Conservation (phyloP, 2,888 invertebrate genomes). For the Pristionchus fissidentatus region DNA sequence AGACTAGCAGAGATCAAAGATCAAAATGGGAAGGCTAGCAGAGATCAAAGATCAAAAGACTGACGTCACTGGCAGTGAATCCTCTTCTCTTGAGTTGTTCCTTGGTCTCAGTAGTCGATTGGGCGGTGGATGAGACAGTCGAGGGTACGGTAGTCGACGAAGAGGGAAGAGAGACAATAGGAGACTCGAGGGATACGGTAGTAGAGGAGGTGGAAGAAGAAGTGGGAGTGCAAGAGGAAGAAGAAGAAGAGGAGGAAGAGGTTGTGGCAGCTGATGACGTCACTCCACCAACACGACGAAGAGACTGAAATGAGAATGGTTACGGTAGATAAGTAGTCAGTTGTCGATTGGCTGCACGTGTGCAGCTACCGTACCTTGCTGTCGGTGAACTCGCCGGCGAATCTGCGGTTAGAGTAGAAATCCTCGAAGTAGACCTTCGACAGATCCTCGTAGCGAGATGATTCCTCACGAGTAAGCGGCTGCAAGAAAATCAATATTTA, state of each 20-base stretch:
- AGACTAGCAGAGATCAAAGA: neutral
- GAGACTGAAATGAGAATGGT: neutral
- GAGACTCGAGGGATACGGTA: neutral
- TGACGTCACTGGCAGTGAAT: constrained; percentile 26
- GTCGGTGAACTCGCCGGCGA: constrained; percentile 27
- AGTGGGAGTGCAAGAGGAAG: neutral
- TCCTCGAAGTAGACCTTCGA: constrained; percentile 68
- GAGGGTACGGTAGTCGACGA: neutral
- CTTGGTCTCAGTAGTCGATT: neutral
- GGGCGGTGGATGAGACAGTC: neutral
- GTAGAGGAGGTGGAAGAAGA: neutral
- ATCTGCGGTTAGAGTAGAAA: constrained; percentile 58
- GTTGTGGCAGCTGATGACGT: neutral
- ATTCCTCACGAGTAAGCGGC: constrained; percentile 65
- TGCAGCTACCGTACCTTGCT: constrained; percentile 24
- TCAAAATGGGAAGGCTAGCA: neutral
- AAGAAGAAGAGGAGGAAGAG: constrained; percentile 11
- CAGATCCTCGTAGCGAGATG: constrained; percentile 65
- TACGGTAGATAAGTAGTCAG: neutral
- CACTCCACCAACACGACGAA: neutral
- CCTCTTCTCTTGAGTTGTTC: neutral
- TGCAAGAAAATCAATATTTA: constrained; percentile 56
- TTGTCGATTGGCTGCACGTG: neutral
- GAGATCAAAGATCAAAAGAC: neutral
- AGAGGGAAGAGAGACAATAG: neutral